phyloP scores from a whole-genome alignment of 2,888 invertebrate species.

The Phortica magna region DNA sequence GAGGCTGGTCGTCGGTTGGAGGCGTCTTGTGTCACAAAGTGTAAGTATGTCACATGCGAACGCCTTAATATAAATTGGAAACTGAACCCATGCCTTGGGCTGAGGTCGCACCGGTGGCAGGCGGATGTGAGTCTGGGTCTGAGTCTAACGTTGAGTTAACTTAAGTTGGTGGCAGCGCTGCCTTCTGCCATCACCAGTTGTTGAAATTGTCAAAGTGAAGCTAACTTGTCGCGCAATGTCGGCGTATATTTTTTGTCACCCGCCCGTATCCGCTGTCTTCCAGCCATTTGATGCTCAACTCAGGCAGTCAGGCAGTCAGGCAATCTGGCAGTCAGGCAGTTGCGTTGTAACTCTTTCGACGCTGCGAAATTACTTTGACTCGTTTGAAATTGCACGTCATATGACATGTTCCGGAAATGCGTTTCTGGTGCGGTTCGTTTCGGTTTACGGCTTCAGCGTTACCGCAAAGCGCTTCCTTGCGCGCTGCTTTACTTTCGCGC shows the following conservation, averaged over 20 bases:
- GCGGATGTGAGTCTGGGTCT: not conserved
- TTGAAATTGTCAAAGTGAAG: constrained; percentile 19
- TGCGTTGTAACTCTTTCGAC: constrained; percentile 45
- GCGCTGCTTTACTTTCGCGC: not conserved
- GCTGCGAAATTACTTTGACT: constrained; percentile 28
- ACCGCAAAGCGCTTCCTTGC: not conserved
- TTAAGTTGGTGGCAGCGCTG: not conserved
- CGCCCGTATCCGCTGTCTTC: constrained; percentile 28
- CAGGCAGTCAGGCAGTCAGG: constrained; percentile 29
- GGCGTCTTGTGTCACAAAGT: not conserved
- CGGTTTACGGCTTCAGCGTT: constrained; percentile 41
- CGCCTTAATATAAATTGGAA: constrained; percentile 22
- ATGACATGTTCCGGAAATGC: constrained; percentile 69
- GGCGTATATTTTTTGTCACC: not conserved
- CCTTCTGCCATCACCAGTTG: constrained; percentile 6
- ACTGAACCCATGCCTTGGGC: not conserved
- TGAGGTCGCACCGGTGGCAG: not conserved
- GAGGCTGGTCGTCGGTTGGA: not conserved
- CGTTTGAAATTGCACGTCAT: constrained; percentile 28
- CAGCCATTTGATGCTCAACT: not conserved
- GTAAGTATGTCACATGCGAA: constrained; percentile 28
- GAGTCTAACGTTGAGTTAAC: not conserved
- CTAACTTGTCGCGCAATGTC: not conserved
- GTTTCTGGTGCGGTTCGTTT: constrained; percentile 56
- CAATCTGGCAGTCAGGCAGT: constrained; percentile 38